Base-by-base conservation (phyloP, 2,797 vertebrate species). In the Melanotaenia nigrans region DNA sequence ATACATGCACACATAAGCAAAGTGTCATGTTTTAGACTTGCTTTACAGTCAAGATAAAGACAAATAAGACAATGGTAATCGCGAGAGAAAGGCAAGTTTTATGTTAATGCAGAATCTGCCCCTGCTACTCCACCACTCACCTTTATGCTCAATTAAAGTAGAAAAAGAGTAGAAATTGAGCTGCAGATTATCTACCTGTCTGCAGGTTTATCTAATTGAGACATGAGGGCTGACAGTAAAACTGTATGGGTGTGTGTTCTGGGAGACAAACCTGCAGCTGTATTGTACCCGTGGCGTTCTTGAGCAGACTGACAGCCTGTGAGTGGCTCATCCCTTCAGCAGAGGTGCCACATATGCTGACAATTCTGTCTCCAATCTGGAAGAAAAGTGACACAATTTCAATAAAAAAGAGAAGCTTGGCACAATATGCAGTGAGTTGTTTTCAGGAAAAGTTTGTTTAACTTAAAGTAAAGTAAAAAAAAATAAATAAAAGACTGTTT, bases 331-430 rank as follows among this genome's bases (percentile, higher is more conserved):
- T 97, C 71, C 95, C 96, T 70, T 99, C 97, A 0, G 98, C 94
- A 2, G 96, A 92, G 5, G 95, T 94, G 72, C 97, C 97, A 81
- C 96, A 96, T 83, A 99, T 98, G 71, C 94, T 96, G 83, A 98
- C 90, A 71, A 99, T 97, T 82, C 96, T 94, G 82, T 99, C 98
- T 2, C 98, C 97, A n/a, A 99, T 96, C 97, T 98, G 83, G 30
- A 85, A 59, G 84, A 84, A n/a, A 22, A 54, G 14, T 11, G 6
- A 33, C 20, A 56, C 5, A 4, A 1, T 16, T 25, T 28, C 10
- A n/a, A 20, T 2, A 2, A 9, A 49, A 18, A 53, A 59, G 59
- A 61, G n/a, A 47, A 20, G 14, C 4, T 7, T 9, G 12, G 13
- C 8, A 42, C 10, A 36, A 22, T 62, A 1, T 40, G 51, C 16